Base-by-base conservation (phyloP, 2,797 vertebrate genomes). In the Pangasius djambal region DNA sequence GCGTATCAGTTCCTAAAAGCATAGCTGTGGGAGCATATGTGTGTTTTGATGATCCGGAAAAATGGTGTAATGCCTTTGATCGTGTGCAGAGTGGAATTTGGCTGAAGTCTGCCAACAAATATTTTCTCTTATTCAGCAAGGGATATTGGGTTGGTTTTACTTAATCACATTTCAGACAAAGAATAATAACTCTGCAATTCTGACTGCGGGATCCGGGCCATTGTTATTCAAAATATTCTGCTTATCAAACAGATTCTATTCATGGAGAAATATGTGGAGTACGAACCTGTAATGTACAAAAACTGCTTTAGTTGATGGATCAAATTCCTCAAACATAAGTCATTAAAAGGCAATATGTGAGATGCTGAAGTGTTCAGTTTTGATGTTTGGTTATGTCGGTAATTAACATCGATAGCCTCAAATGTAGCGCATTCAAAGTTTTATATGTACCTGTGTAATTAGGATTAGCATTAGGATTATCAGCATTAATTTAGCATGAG, bases 231-330 rank as follows among this genome's bases (percentile, higher is more conserved):
- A 89, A 89, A 88, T 85, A 91, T 88, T 89, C 70, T 81, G 88
- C 90, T 89, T 89, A 91, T 89, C 88, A 83, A 79, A 91, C 82
- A 85, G 67, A 86, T 89, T 91, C 86, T 91, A 88, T 91, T 91
- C 57, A 59, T 78, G 88, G 75, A 37, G 69, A 61, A 82, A 16
- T 48, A 86, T 61, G 88, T 72, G 65, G 20, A 85, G 75, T 65
- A 82, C 70, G 9, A 84, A 81, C 67, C 87, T 87, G 89, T 65
- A n/a, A 86, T 74, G 74, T 83, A 4, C 83, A 40, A 57, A 70
- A 87, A 85, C 20, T 59, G 57, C 74, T 87, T 75, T 12, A 28
- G 48, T 82, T 78, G 40, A 70, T 61, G 79, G 50, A 85, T 34
- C 77, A 34, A 85, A 86, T 78, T 59, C 77, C 50, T 83, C 63